Evolutionary conservation across 1,140 invertebrate species (phyloP).

Genomic region (Dreissena polymorpha): DNA sequence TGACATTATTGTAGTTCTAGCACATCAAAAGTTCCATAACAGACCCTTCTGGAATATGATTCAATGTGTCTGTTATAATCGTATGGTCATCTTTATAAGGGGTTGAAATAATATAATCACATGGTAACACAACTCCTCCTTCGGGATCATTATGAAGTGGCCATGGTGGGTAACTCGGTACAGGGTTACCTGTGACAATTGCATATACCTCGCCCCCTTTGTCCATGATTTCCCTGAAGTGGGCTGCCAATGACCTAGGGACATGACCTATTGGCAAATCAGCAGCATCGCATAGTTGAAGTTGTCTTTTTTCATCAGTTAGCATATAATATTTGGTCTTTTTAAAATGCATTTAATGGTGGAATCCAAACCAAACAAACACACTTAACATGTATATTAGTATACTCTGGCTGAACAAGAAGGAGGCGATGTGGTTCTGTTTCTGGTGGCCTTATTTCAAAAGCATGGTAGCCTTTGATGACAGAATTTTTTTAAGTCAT

Average conservation of each 20-base stretch:
- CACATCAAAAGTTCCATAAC: not conserved
- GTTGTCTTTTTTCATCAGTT: not conserved
- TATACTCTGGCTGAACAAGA: not conserved
- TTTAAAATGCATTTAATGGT: not conserved
- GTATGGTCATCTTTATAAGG: too few species aligned
- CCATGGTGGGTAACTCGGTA: slow-evolving; percentile 21
- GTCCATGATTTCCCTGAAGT: slow-evolving; percentile 17
- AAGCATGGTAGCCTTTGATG: slow-evolving; percentile 41
- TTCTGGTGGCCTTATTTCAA: slow-evolving; percentile 22
- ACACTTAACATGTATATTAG: slow-evolving; percentile 4
- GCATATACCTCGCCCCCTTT: slow-evolving; percentile 13
- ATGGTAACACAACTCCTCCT: not conserved
- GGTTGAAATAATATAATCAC: not conserved
- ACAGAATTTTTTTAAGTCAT: slow-evolving; percentile 10
- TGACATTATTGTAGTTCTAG: too few species aligned
- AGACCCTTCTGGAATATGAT: not conserved
- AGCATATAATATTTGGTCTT: not conserved
- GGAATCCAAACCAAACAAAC: not conserved
- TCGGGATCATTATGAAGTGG: not conserved
- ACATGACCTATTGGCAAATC: slow-evolving; percentile 29
- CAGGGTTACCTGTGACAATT: not conserved
- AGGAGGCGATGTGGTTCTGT: not conserved
- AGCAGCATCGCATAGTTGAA: not conserved
- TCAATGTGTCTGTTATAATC: not conserved
- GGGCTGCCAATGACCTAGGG: not conserved